These are phyloP conservation scores for Crenichthys baileyi DNA, from an alignment of 2,797 vertebrate species.

Conservation along the genomic window DNA sequence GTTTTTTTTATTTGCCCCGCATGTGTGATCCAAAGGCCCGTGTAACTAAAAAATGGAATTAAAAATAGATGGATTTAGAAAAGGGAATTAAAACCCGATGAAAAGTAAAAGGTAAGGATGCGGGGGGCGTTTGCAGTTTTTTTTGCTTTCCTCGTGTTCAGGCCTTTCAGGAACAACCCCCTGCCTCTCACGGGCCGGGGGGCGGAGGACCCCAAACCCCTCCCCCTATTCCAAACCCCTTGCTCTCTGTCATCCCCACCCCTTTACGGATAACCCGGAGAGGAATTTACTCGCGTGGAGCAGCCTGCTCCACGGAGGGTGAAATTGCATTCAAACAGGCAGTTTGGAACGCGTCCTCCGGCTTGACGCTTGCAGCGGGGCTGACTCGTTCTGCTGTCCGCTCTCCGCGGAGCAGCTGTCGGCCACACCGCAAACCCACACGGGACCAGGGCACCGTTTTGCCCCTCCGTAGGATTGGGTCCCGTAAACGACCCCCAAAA, in stretches of 20 bases:
- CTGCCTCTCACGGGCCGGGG: slow-evolving; percentile 35
- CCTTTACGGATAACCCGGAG: not conserved
- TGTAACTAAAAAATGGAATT: not conserved
- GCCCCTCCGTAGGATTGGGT: slow-evolving; percentile 7
- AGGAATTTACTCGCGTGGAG: not conserved
- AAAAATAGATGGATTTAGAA: not conserved
- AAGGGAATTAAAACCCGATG: no score
- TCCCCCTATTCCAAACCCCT: no score
- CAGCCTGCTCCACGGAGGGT: not conserved
- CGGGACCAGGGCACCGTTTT: not conserved
- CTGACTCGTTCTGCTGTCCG: not conserved
- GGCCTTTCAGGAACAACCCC: slow-evolving; percentile 56
- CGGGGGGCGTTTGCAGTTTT: slow-evolving; percentile 66
- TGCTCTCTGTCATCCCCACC: slow-evolving; percentile 12
- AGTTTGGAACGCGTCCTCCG: not conserved
- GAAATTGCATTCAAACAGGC: not conserved
- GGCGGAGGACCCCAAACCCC: no score
- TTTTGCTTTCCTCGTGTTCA: slow-evolving; percentile 57
- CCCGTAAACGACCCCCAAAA: no score
- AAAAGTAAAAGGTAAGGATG: slow-evolving; percentile 39
- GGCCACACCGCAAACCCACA: not conserved
- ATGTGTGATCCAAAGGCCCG: not conserved
- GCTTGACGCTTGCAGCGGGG: not conserved
- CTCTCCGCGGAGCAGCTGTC: not conserved
- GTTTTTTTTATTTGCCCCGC: no score